phyloP scores from a whole-genome alignment of 2,888 invertebrate genomes.

The Linyphia triangularis region DNA sequence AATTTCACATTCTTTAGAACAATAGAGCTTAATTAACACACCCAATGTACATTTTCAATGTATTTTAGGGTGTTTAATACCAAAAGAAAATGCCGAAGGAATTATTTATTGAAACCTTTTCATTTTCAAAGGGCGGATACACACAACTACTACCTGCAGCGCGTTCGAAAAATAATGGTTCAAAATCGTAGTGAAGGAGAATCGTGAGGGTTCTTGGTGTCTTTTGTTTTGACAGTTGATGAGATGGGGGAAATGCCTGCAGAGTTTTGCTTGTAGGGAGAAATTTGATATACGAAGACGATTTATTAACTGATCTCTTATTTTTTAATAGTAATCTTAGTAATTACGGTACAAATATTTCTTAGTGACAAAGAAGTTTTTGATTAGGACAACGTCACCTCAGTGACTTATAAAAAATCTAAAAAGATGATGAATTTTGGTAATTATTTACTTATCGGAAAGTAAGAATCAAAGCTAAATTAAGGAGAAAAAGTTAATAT shows the following conservation, averaged over 20 bases:
- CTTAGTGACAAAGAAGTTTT: too few species aligned
- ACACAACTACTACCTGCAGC: constrained; percentile 69
- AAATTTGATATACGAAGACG: neutral
- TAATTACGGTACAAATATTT: too few species aligned
- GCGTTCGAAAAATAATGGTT: constrained; percentile 47
- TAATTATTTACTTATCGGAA: too few species aligned
- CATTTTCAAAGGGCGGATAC: constrained; percentile 24
- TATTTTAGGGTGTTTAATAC: neutral
- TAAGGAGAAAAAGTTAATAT: too few species aligned
- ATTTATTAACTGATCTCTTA: neutral
- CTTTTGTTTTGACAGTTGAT: constrained; percentile 23
- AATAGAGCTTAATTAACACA: neutral
- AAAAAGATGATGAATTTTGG: too few species aligned
- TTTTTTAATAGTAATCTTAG: too few species aligned
- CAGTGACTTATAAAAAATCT: too few species aligned
- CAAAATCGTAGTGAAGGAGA: constrained; percentile 13
- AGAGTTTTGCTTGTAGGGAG: neutral
- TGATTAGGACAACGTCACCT: too few species aligned
- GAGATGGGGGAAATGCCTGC: neutral
- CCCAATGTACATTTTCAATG: neutral
- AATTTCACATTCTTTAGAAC: neutral
- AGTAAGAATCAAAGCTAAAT: too few species aligned
- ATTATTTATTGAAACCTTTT: neutral
- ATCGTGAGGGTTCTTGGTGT: neutral
- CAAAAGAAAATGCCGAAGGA: too few species aligned